A percentile compares a stretch with the other conserved stretches of the same genome.
These are phyloP conservation scores for Muricea muricata DNA, from an alignment of 92 coral and sea anemone species.

Conservation along the genomic window DNA sequence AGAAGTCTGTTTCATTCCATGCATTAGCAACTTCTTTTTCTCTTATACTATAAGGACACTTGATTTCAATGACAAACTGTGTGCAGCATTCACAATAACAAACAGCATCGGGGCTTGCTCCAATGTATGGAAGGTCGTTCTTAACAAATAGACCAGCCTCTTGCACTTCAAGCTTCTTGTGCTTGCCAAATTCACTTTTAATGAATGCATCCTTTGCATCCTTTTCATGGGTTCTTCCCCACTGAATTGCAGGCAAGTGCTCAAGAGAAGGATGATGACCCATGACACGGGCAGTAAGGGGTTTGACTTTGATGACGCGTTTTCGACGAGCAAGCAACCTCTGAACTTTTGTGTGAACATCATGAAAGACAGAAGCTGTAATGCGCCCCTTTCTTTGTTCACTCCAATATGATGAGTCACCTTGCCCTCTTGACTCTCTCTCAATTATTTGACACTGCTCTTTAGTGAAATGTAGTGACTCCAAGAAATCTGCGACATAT, in stretches of 20 bases:
- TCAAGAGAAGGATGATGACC: not conserved
- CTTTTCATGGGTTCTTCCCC: not conserved
- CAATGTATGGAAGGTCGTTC: not conserved
- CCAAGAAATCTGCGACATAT: not conserved
- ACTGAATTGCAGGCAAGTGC: not conserved
- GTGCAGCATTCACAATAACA: not conserved
- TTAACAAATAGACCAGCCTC: not conserved
- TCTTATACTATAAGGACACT: not conserved
- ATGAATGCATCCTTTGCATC: not conserved
- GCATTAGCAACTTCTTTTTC: not conserved
- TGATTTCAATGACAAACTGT: not conserved
- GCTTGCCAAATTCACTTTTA: not conserved
- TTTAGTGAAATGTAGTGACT: not conserved
- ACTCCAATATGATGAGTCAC: not conserved
- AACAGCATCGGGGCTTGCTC: not conserved
- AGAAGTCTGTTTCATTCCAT: constrained; percentile 13
- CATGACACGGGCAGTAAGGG: too few relatives aligned
- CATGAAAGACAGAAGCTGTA: not conserved
- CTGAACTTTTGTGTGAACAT: not conserved
- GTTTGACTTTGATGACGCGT: not conserved
- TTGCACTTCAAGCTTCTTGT: not conserved
- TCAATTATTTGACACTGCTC: not conserved
- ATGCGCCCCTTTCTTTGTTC: not conserved
- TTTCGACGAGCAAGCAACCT: not conserved
- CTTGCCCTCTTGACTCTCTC: not conserved